These are phyloP conservation scores for Andrena praecox DNA, from an alignment of 2,888 invertebrate species.

Conservation along the genomic window DNA sequence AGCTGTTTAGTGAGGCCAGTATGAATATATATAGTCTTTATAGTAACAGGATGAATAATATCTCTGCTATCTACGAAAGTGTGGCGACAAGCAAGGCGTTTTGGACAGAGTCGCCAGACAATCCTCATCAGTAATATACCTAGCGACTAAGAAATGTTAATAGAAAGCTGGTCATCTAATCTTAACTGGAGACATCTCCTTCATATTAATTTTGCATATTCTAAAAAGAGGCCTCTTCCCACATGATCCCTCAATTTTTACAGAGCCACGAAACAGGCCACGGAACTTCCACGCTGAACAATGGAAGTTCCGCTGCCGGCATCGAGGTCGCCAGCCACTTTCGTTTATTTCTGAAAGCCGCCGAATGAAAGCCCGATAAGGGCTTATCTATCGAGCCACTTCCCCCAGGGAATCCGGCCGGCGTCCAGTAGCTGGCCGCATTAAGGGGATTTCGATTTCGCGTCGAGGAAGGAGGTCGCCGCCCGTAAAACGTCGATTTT, in stretches of 20 bases:
- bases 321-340: slow-evolving; percentile 3
- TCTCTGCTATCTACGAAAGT: too few relatives aligned
- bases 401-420: slow-evolving; percentile 31
- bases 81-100: too few relatives aligned
- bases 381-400: slow-evolving; percentile 47
- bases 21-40: too few relatives aligned
- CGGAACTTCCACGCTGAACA: slow-evolving; percentile 22
- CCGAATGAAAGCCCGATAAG: slow-evolving; percentile 34
- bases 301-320: slow-evolving; percentile 40
- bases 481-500: slow-evolving; percentile 41
- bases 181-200: too few relatives aligned
- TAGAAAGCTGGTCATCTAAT: too few relatives aligned
- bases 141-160: too few relatives aligned
- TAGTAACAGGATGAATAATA: too few relatives aligned
- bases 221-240: neutral
- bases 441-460: slow-evolving; percentile 33
- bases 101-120: too few relatives aligned
- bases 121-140: too few relatives aligned
- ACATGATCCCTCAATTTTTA: neutral
- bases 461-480: slow-evolving; percentile 18
- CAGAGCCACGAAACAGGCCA: neutral
- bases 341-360: slow-evolving; percentile 24
- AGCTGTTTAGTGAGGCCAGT: too few relatives aligned
- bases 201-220: too few relatives aligned
- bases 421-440: slow-evolving; percentile 41